Evolutionary conservation across 2,797 vertebrate species (phyloP).

Genomic region (Salmo trutta): DNA sequence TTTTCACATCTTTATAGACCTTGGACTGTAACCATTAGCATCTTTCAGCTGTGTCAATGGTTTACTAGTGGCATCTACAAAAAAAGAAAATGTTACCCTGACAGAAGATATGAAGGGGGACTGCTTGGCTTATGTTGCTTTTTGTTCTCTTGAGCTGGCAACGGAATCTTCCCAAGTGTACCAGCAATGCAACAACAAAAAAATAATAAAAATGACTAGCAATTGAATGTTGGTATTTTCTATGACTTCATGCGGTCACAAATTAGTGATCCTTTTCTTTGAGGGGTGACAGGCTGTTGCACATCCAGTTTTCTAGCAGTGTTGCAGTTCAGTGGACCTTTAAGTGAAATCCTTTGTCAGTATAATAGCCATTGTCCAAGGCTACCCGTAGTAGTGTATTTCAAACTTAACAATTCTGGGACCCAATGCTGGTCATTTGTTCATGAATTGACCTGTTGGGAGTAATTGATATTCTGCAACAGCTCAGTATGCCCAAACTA

Average conservation of each 20-base stretch:
- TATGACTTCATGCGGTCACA: background rate
- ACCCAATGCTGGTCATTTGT: background rate
- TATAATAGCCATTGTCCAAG: background rate
- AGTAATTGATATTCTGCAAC: too few relatives aligned
- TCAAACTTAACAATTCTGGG: background rate
- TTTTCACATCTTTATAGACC: constrained; percentile 76
- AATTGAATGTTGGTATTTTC: constrained; percentile 44
- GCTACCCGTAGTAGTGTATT: background rate
- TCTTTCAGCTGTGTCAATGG: constrained; percentile 88
- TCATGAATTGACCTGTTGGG: background rate
- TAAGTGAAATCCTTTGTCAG: too few relatives aligned
- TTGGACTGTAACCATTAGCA: constrained; percentile 88
- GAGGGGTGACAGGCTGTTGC: background rate
- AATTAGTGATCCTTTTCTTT: background rate
- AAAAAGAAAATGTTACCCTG: constrained; percentile 62
- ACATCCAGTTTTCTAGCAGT: background rate
- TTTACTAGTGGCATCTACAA: constrained; percentile 84
- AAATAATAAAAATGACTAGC: constrained; percentile 78
- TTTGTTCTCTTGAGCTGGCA: constrained; percentile 81
- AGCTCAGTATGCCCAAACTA: background rate
- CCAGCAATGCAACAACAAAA: constrained; percentile 79
- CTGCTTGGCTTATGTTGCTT: constrained; percentile 83
- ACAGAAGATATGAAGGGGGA: constrained; percentile 66
- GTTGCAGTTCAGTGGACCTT: background rate
- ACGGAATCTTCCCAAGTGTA: constrained; percentile 83